Base-by-base conservation (phyloP, 2,113 vertebrate genomes). In the Sander vitreus region DNA sequence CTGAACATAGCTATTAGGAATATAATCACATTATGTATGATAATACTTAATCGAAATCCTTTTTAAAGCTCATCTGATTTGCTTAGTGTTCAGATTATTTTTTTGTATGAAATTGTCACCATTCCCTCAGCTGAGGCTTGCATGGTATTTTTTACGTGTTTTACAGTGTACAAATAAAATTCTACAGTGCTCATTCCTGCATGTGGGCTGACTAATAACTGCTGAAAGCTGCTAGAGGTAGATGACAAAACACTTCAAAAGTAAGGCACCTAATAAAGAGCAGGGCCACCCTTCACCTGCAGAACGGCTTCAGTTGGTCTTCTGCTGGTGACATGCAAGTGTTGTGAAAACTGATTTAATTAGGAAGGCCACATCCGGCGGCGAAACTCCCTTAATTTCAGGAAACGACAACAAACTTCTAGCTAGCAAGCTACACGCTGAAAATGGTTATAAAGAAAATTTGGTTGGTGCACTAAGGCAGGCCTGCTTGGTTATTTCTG, bases 51-150 rank as follows among this genome's bases (percentile, higher is more conserved):
- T 36, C 53, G n/a, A 36, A 63, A 73, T 78, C 25, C 36, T 59
- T 85, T 79, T 74, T 67, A 48, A 74, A 70, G 12, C 48, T 48
- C 12, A 18, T 67, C 62, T 85, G n/a, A 69, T 79, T 83, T 66
- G 23, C 33, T 60, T 9, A 66, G 25, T 57, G 48, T 70, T 66
- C 13, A 39, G 9, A 47, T 59, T 11, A 11, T 73, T 48, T 19
- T 47, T 3, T 57, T 54, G 25, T 18, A 50, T 51, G 58, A 70
- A 55, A 25, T 30, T 57, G 62, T 63, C 47, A 47, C 36, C 19
- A 76, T 75, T 81, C 58, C 65, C 69, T 71, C 65, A 51, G 18
- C 54, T 19, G 39, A 76, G 71, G 62, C 47, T 54, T 62, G 73
- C 14, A 80, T 74, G 73, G 64, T 64, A 54, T 39, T 80, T 71